Evolutionary conservation across 2,797 vertebrate genomes (phyloP).

Genomic region (Clarias platycephalus): DNA sequence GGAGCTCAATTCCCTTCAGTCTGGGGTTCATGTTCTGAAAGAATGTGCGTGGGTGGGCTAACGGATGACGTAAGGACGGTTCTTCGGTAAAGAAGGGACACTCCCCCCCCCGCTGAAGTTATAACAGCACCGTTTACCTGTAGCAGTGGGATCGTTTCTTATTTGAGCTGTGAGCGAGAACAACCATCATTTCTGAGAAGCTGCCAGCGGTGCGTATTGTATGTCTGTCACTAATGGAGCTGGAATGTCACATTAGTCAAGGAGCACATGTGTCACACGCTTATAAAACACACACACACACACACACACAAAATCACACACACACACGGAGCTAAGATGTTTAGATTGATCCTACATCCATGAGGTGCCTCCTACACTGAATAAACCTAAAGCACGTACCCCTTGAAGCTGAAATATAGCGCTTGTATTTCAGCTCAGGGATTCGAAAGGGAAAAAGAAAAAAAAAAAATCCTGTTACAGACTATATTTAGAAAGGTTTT

Average conservation of each 20-base stretch:
- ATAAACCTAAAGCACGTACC: conserved; percentile 62
- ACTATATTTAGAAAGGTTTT: conserved; percentile 51
- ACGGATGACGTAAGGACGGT: conserved; percentile 45
- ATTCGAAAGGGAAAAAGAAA: conserved; percentile 15
- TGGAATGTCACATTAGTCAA: conserved; percentile 80
- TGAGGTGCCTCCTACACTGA: conserved; percentile 65
- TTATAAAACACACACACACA: conserved; percentile 33
- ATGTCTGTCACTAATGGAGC: conserved; percentile 78
- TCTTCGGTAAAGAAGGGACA: conserved; percentile 27
- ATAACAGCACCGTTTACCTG: conserved; percentile 38
- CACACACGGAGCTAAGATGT: conserved; percentile 61
- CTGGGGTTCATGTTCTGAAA: conserved; percentile 53
- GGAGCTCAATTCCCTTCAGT: conserved; percentile 39
- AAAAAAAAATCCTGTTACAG: conserved; percentile 28
- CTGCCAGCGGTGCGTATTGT: conserved; percentile 64
- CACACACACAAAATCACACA: conserved; percentile 33
- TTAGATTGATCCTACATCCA: conserved; percentile 71
- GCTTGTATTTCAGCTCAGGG: conserved; percentile 22
- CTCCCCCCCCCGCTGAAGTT: not conserved
- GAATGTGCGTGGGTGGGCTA: conserved; percentile 38
- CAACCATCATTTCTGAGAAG: conserved; percentile 26
- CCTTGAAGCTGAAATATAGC: conserved; percentile 10
- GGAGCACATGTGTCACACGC: conserved; percentile 65
- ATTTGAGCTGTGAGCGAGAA: conserved; percentile 29
- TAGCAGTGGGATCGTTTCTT: conserved; percentile 18